Conservation (phyloP, 2,888 invertebrate genomes). For the Sipha maydis region DNA sequence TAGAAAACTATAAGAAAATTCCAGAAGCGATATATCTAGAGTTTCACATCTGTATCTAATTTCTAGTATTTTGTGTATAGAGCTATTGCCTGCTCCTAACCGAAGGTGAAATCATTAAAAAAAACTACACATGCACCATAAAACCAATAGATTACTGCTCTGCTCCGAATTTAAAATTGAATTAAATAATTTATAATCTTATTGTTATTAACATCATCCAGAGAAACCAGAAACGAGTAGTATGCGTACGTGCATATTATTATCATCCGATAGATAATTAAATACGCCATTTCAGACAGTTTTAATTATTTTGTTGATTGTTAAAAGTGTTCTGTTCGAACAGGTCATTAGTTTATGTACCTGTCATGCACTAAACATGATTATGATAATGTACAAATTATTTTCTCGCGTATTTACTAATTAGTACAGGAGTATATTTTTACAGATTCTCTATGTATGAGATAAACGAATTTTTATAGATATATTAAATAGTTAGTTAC, state of each 20-base stretch:
- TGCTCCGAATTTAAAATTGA: background rate
- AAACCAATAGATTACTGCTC: background rate
- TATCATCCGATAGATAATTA: background rate
- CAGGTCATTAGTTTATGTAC: background rate
- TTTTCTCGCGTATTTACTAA: background rate
- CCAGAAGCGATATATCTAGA: background rate
- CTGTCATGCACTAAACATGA: background rate
- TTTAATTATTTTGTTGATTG: conserved; percentile 1
- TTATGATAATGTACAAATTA: background rate
- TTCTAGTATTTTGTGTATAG: background rate
- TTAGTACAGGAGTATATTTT: too few relatives aligned
- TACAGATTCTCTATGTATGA: too few relatives aligned
- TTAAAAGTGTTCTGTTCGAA: background rate
- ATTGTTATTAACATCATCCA: background rate
- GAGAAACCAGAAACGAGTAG: background rate
- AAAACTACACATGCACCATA: background rate
- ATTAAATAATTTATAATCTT: conserved; percentile 9
- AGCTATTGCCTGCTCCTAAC: background rate
- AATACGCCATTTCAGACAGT: background rate
- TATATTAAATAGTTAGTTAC: too few relatives aligned
- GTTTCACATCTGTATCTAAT: background rate
- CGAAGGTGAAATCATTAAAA: background rate
- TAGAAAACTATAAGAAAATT: background rate
- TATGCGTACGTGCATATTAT: background rate
- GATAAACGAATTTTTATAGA: too few relatives aligned